Conservation (phyloP, 2,113 vertebrate species). For the Ammodytes marinus region DNA sequence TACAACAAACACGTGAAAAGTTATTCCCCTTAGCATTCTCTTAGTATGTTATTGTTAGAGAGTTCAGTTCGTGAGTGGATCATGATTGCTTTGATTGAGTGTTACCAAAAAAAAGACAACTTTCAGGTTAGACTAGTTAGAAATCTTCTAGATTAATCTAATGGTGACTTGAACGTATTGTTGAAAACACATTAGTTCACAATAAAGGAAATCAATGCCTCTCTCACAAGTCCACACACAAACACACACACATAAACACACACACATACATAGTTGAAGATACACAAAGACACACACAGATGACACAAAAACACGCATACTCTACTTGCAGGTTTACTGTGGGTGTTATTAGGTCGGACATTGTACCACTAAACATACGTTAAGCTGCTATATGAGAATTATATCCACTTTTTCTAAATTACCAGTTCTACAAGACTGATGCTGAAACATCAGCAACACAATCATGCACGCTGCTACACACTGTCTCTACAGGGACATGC, state of each 20-base stretch:
- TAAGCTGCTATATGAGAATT: constrained; percentile 48
- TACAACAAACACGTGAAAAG: constrained; percentile 1
- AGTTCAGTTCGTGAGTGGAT: constrained; percentile 28
- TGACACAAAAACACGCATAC: constrained; percentile 36
- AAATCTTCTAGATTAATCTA: constrained; percentile 31
- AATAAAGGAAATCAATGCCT: constrained; percentile 4
- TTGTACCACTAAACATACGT: constrained; percentile 27
- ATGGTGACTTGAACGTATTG: constrained; percentile 6
- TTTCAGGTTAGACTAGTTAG: constrained; percentile 59
- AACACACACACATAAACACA: constrained; percentile 13
- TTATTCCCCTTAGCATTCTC: background rate
- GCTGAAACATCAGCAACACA: constrained; percentile 28
- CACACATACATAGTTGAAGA: constrained; percentile 30
- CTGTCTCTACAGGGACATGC: constrained; percentile 48
- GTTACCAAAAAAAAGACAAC: constrained; percentile 22
- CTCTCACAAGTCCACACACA: constrained; percentile 10
- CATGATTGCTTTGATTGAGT: constrained; percentile 18
- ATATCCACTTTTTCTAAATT: constrained; percentile 9
- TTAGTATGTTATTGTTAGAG: constrained; percentile 26
- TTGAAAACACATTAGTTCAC: constrained; percentile 42
- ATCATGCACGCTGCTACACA: constrained; percentile 63
- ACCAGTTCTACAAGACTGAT: constrained; percentile 28
- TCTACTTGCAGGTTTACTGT: constrained; percentile 20
- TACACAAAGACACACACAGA: constrained; percentile 29
- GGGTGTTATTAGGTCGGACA: constrained; percentile 47